These are phyloP conservation scores for Watsonalla binaria DNA, from an alignment of 2,888 invertebrate genomes.

Conservation along the genomic window DNA sequence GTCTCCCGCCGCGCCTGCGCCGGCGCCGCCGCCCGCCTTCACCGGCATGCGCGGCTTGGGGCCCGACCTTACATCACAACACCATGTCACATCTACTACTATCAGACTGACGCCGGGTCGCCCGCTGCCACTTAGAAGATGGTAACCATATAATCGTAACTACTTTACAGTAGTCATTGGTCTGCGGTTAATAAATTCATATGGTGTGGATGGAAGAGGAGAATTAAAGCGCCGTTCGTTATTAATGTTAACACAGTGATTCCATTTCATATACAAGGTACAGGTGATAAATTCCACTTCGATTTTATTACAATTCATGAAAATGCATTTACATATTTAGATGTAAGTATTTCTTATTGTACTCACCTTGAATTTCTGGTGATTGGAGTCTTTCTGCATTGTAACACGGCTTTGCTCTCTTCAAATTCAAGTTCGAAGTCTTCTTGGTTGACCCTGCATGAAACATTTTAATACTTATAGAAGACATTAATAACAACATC, in stretches of 20 bases:
- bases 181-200: too few species aligned
- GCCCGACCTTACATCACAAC: constrained; percentile 63
- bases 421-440: constrained; percentile 97
- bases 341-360: neutral
- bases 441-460: constrained; percentile 83
- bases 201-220: too few species aligned
- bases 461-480: constrained; percentile 4
- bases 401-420: constrained; percentile 89
- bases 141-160: too few species aligned
- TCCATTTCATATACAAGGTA: too few species aligned
- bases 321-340: too few species aligned
- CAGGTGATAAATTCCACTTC: too few species aligned
- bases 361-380: constrained; percentile 64
- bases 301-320: too few species aligned
- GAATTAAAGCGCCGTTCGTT: too few species aligned
- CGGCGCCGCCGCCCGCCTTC: constrained; percentile 75
- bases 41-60: constrained; percentile 92
- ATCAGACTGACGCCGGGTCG: neutral
- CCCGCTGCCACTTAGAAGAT: too few species aligned
- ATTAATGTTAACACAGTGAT: too few species aligned
- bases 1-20: constrained; percentile 38
- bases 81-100: neutral
- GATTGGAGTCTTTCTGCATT: constrained; percentile 83
- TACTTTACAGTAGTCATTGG: too few species aligned
- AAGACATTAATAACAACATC: too few species aligned